Evolutionary conservation across 2,888 invertebrate genomes (phyloP).

Genomic region (Junonia oenone): DNA sequence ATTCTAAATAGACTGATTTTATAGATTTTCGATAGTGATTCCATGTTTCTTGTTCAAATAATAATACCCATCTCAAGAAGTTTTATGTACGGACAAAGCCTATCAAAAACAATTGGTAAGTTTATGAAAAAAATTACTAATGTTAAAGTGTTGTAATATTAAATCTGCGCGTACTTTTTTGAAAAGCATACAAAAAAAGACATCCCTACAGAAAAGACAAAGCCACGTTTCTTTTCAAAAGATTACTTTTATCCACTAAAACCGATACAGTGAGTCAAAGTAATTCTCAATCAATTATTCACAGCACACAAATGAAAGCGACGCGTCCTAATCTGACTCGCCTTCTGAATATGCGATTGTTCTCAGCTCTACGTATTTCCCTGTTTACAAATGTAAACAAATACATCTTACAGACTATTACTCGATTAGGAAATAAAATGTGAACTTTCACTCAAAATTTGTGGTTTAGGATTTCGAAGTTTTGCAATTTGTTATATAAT

Average conservation of each 20-base stretch:
- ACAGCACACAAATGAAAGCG: constrained; percentile 37
- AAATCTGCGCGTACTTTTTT: no score
- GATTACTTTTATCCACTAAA: background rate
- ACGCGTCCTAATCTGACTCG: constrained; percentile 32
- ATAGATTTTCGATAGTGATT: no score
- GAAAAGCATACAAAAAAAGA: no score
- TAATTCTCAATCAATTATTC: constrained; percentile 26
- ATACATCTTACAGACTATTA: constrained; percentile 9
- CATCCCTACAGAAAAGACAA: background rate
- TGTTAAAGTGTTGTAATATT: no score
- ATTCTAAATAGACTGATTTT: no score
- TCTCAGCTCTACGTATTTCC: constrained; percentile 25
- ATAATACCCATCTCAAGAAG: no score
- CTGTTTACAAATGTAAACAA: constrained; percentile 25
- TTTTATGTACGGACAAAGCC: no score
- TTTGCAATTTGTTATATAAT: no score
- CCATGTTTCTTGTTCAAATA: no score
- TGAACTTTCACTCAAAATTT: constrained; percentile 23
- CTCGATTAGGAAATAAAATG: constrained; percentile 10
- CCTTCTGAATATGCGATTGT: constrained; percentile 26
- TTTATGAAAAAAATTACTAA: no score
- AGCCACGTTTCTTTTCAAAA: background rate
- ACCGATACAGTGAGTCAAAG: constrained; percentile 6
- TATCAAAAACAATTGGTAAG: no score
- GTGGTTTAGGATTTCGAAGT: background rate